Base-by-base conservation (phyloP, 2,113 vertebrate genomes). In the Phaethornis superciliosus region DNA sequence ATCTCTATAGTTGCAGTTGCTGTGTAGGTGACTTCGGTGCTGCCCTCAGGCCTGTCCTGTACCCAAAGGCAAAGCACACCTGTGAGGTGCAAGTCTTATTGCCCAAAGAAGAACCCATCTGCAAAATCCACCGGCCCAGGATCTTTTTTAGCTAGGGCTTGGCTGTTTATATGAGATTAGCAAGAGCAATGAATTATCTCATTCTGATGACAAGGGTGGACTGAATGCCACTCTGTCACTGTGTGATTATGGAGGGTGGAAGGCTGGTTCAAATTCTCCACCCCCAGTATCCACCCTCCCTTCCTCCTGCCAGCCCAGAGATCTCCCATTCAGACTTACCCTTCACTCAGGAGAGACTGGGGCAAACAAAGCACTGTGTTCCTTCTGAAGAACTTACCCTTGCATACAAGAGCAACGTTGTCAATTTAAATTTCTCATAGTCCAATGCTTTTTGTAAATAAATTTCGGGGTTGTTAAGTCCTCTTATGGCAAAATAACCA, bases 401-500 rank as follows among this genome's bases (percentile, higher is more conserved):
- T 0, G 98, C 98, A 16, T 98, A 98, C 71, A 99, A 72, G 26
- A 98, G 74, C 89, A 99, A 71, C 1, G 95, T 96, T 60, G 98
- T 92, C 6, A 58, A 96, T 24, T 98, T 97, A 8, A 98, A 88
- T 9, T 96, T 96, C 4, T 99, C 98, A 44, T 98, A 99, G 96
- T 99, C 98, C 91, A 99, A 58, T 51, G 97, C 9, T 82, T 95
- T 98, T 90, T 65, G 97, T 28, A 99, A 97, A 24, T 98, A 94
- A 7, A 99, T 97, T 58, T 95, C 97, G 64, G 99, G 98, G 49
- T 96, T 98, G 88, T 98, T 98, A 71, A 96, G 68, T 93, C 97
- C 98, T 81, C 97, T 96, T 85, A 99, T 96, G 33, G 97, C 97
- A 95, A 99, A 99, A 92, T 98, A 98, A 72, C 96, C 96, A 0